Base-by-base conservation (phyloP, 2,113 vertebrate species). In the Chlorocebus sabaeus region DNA sequence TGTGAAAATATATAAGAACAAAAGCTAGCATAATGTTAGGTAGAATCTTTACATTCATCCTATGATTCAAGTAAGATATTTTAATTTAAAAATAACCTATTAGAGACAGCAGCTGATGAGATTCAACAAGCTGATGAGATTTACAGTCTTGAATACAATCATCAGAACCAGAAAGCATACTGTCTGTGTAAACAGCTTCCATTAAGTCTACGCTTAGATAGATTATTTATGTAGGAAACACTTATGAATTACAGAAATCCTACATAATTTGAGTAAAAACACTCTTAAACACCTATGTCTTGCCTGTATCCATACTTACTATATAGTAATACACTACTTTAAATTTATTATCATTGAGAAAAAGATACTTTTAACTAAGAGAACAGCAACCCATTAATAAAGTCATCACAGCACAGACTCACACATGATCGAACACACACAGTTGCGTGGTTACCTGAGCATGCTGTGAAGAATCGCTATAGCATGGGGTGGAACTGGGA, bases 381-480 rank as follows among this genome's bases (percentile, higher is more conserved):
- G 78, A 59, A 40, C 20, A 18, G 25, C 9, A 35, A 40, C 35
- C 17, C 25, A 40, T 38, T 12, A 5, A 6, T 0, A 55, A 43
- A 48, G 64, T 64, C 17, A 8, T 1, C 25, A 1, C 9, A 32
- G 40, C 73, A 18, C 12, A 59, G 32, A 64, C 6, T 35, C 70
- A 23, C 68, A 22, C 2, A 0, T 55, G 1, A 12, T 4, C 48
- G 0, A 11, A 20, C 1, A 38, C 22, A 40, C 27, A 5, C 1
- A 0, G 25, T 3, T 0, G 32, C 55, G 0, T 43, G 23, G 89
- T 93, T 98, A 98, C 98, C 98, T 98, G 98, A 32, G 97, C 86
- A 48, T 57, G 97, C 86, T 25, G 97, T 8, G 98, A 97, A 27
- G 97, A 79, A 98, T 93, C 90, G 85, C 82, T 98, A 98, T 48